Percentiles rank a stretch among this genome's conserved stretches.
phyloP scores from a whole-genome alignment of 2,888 invertebrate species.

The Hermaeophaga mercurialis region DNA sequence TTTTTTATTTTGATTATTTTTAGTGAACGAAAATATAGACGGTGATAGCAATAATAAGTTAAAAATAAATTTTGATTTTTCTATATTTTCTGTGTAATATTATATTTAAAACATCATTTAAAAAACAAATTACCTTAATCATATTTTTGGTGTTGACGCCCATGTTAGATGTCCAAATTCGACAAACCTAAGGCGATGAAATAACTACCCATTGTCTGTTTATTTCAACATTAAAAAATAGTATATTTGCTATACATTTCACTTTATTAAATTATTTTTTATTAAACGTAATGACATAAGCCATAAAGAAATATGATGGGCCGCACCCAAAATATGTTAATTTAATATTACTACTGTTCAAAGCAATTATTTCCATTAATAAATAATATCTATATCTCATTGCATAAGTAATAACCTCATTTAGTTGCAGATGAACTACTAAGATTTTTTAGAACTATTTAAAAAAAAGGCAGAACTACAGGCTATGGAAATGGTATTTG shows the following conservation, averaged over 20 bases:
- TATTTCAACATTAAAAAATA: constrained; percentile 13
- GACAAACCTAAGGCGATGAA: constrained; percentile 3
- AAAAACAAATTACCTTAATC: too few relatives aligned
- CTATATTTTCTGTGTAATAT: too few relatives aligned
- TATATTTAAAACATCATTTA: too few relatives aligned
- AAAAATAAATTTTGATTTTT: too few relatives aligned
- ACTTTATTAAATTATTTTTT: constrained; percentile 14
- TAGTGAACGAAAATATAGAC: too few relatives aligned
- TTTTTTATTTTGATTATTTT: too few relatives aligned
- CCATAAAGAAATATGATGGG: neutral
- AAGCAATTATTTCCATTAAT: constrained; percentile 3
- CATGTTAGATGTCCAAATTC: neutral
- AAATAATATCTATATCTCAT: constrained; percentile 1
- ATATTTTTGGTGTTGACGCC: neutral
- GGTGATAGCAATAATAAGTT: too few relatives aligned
- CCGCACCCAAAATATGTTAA: constrained; percentile 16
- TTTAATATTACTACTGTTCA: constrained; percentile 12
- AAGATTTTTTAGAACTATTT: too few relatives aligned
- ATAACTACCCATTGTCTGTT: constrained; percentile 13
- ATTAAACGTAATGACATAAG: constrained; percentile 15
- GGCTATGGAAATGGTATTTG: too few relatives aligned
- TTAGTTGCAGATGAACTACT: too few relatives aligned
- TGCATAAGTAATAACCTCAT: too few relatives aligned
- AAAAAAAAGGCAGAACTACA: too few relatives aligned
- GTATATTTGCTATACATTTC: constrained; percentile 5